phyloP scores from a whole-genome alignment of 2,888 invertebrate genomes.

The Branchellion lobata region DNA sequence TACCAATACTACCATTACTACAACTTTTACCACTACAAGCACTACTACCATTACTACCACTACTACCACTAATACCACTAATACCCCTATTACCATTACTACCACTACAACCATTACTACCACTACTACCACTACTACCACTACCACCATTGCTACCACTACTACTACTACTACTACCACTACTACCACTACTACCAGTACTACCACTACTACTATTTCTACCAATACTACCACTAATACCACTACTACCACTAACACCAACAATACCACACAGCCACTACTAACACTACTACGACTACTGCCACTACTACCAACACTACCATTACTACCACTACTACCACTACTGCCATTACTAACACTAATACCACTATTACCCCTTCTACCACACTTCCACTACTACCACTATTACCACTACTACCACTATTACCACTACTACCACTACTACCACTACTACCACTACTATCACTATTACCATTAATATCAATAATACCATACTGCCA shows the following conservation, averaged over 20 bases:
- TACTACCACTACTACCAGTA: neutral
- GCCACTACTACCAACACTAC: too few relatives aligned
- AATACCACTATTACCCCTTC: neutral
- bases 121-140: neutral
- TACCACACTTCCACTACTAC: slow-evolving; percentile 14
- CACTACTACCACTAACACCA: too few relatives aligned
- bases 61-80: neutral
- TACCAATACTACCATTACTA: neutral
- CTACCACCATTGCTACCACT: neutral
- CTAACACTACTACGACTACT: too few relatives aligned
- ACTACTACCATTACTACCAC: neutral
- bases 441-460: slow-evolving; percentile 28
- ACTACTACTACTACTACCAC: neutral
- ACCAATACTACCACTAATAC: too few relatives aligned
- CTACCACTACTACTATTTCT: too few relatives aligned
- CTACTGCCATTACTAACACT: neutral
- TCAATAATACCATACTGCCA: too few relatives aligned
- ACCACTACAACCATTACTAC: neutral
- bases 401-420: slow-evolving; percentile 28
- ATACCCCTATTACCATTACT: neutral
- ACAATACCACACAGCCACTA: too few relatives aligned
- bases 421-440: slow-evolving; percentile 28
- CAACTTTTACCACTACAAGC: neutral
- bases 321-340: neutral
- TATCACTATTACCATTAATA: too few relatives aligned